Evolutionary conservation across 2,113 vertebrate species (phyloP), one percentile per base, ranked within the genome.

Genomic region (Platycercus adscitus): DNA sequence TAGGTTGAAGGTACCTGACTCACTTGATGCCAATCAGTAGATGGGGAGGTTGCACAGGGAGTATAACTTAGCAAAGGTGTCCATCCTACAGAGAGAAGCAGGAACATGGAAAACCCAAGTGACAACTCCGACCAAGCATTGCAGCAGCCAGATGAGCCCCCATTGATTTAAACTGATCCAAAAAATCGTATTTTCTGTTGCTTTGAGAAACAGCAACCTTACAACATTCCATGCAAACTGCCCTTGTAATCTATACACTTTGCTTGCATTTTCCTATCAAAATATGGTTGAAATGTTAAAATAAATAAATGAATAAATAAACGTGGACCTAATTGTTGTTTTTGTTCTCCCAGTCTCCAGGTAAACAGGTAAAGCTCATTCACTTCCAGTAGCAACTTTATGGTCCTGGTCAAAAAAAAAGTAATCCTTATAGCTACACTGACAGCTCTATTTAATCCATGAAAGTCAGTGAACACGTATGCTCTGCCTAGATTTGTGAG

Each of bases 391-490:
- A 77, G n/a, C 17, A 50, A 28, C 26, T 55, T 75, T 66, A 58
- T 7, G 19, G 28, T 82, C n/a, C 26, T 50, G 17, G 15, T 64
- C 70, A 9, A 71, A 49, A 91, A 50, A 28, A 17, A 1, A 47
- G 6, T 13, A 37, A 47, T 82, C 20, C 17, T 71, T 64, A 4
- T 5, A 50, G 43, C 52, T 78, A 43, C 13, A 24, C n/a, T 64
- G 84, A n/a, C 28, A 58, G 28, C 23, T 58, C 8, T 35, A 39
- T 52, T 61, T 61, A 89, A 58, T 63, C 19, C 37, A 70, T 3
- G 6, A 24, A 73, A 70, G 18, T 46, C 18, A 55, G 43, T 6
- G 26, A 47, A 7, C 6, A 25, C 0, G 2, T 46, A 26, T 1
- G 0, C 26, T 61, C 37, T 86, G 73, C 47, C 61, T 73, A 20